Base-by-base conservation (phyloP, 1,140 invertebrate genomes). In the Caenorhabditis inopinata region DNA sequence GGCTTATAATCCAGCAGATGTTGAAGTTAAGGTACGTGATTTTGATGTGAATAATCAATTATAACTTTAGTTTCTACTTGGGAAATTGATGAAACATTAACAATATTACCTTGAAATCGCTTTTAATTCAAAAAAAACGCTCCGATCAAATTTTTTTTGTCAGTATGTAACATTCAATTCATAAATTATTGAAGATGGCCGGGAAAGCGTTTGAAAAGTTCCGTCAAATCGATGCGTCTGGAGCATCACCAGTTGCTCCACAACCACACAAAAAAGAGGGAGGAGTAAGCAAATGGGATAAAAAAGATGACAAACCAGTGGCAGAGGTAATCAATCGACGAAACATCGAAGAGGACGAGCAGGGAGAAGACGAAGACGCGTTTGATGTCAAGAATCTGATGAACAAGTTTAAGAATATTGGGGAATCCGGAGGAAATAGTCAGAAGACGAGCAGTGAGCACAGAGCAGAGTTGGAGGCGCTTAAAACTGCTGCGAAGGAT, bases 401-500 rank as follows among this genome's bases (percentile, higher is more conserved):
- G 87, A 89, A 89, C 81, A 88, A 89, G 51, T 88, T 88, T 83
- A 88, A 88, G 77, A 88, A 87, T 76, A 88, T 88, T 29, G 85
- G 78, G 74, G 77, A 88, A 27, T 46, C 68, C 12, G 68, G 29
- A 32, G n/a, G n/a, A n/a, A n/a, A n/a, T n/a, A 75, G 48, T 29
- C 45, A 48, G 12, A 75, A 75, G 9, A 75, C 45, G 11, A 47
- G n/a, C 38, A 62, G 21, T 9, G 78, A 79, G 51, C 78, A 79
- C 23, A 21, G 78, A 4, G 78, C 78, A 18, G 78, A 87, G 80
- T 68, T 87, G 51, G 87, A 87, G 46, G 84, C 79, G 9, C 45
- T 88, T 32, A 78, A 80, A 48, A 79, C 75, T 42, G 82, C 79
- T 6, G 76, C 82, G 14, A 84, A 84, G 79, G 76, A 84, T 45